phyloP scores from a whole-genome alignment of 2,113 vertebrate genomes.

The Phoenicopterus ruber region DNA sequence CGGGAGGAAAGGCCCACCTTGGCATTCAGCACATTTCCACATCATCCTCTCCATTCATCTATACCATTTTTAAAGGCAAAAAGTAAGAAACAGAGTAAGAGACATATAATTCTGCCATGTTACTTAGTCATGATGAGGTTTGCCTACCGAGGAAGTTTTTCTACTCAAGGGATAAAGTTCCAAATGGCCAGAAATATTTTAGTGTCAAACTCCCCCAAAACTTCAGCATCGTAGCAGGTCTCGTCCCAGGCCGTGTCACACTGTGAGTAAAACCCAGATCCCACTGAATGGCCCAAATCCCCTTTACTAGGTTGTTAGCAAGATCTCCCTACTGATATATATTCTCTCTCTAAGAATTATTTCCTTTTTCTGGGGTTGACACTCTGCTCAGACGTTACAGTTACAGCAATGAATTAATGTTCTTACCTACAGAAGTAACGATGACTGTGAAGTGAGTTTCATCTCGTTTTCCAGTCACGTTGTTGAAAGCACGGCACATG shows the following conservation, averaged over 20 bases:
- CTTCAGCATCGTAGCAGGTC: neutral
- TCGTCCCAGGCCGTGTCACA: neutral
- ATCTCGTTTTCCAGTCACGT: constrained; percentile 83
- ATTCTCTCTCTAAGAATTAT: neutral
- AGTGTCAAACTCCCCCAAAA: neutral
- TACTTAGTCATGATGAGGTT: neutral
- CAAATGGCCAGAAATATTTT: neutral
- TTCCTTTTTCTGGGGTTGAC: neutral
- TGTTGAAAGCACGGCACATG: constrained; percentile 91
- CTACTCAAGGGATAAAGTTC: neutral
- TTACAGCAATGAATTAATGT: neutral
- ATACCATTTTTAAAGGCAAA: neutral
- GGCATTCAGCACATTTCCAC: neutral
- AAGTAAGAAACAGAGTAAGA: neutral
- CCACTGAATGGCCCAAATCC: neutral
- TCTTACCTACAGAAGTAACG: constrained; percentile 82
- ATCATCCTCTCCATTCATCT: neutral
- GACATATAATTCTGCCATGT: neutral
- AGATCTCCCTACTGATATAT: neutral
- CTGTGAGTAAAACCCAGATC: neutral
- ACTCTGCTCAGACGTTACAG: neutral
- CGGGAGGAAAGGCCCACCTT: neutral
- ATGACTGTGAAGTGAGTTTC: constrained; percentile 89
- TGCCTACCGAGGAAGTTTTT: neutral
- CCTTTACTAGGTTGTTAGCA: neutral